Evolutionary conservation across 2,797 vertebrate species (phyloP).

Genomic region (Aldrovandia affinis): DNA sequence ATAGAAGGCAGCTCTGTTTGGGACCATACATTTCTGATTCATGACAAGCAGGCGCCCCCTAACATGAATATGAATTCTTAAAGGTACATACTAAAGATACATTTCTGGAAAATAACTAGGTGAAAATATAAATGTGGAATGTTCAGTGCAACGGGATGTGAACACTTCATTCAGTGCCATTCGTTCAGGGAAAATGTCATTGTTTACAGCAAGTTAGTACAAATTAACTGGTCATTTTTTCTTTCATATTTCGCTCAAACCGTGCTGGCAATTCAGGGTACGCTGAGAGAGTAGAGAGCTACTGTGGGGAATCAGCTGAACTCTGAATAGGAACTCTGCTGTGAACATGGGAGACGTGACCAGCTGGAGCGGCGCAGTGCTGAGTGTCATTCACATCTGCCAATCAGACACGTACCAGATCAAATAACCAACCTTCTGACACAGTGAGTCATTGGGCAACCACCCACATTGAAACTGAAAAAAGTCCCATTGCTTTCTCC

Average conservation of each 20-base stretch:
- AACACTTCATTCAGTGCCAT: conserved; percentile 11
- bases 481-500: neutral
- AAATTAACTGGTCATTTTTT: conserved; percentile 28
- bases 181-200: neutral
- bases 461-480: neutral
- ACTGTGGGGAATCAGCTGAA: neutral
- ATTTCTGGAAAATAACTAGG: neutral
- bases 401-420: neutral
- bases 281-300: too few species aligned
- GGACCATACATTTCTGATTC: neutral
- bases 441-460: conserved; percentile 3
- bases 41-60: neutral
- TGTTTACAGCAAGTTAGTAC: conserved; percentile 16
- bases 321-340: neutral
- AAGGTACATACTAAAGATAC: neutral
- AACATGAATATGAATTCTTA: conserved; percentile 18
- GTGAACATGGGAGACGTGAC: neutral
- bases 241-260: conserved; percentile 18
- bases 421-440: neutral
- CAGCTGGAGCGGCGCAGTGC: neutral
- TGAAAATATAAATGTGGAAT: conserved; percentile 16
- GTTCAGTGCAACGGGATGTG: conserved; percentile 38
- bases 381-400: neutral
- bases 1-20: neutral
- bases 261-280: neutral